Percentiles rank a stretch among this genome's conserved stretches.
phyloP scores from a whole-genome alignment of 2,888 invertebrate genomes.

The Crematogaster levior region DNA sequence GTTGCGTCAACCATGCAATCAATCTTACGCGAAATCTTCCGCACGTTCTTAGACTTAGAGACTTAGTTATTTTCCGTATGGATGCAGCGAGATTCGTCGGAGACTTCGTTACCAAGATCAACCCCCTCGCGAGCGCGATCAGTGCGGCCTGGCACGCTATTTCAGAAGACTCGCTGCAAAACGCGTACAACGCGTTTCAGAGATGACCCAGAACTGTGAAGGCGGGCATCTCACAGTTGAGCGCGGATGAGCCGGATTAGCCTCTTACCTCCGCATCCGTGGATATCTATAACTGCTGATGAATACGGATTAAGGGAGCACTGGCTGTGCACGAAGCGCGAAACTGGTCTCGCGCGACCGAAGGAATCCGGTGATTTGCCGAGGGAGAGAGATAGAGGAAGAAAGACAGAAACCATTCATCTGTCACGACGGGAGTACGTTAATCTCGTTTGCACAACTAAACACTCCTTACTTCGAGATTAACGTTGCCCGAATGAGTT shows the following conservation, averaged over 20 bases:
- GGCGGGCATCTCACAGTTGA: slow-evolving; percentile 77
- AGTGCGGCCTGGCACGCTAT: slow-evolving; percentile 6
- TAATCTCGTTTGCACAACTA: slow-evolving; percentile 77
- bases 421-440: slow-evolving; percentile 55
- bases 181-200: slow-evolving; percentile 72
- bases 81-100: not conserved
- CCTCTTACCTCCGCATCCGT: slow-evolving; percentile 77
- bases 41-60: not conserved
- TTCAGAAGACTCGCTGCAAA: slow-evolving; percentile 60
- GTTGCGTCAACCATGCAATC: not conserved
- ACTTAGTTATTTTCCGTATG: not conserved
- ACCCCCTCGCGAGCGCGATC: slow-evolving; percentile 49
- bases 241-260: slow-evolving; percentile 84
- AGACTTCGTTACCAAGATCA: not conserved
- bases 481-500: slow-evolving; percentile 69
- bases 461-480: slow-evolving; percentile 78
- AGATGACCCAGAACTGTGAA: slow-evolving; percentile 75
- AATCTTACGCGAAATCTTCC: not conserved
- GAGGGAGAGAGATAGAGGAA: not conserved
- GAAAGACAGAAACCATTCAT: slow-evolving; percentile 48
- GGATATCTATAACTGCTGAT: slow-evolving; percentile 82
- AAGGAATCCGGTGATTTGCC: slow-evolving; percentile 59
- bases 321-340: slow-evolving; percentile 77
- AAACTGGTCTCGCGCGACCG: slow-evolving; percentile 73
- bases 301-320: slow-evolving; percentile 83